A percentile compares a stretch with the other conserved stretches of the same genome.
Conservation (phyloP, 2,888 invertebrate genomes). For the Agrilus cyanescens region DNA sequence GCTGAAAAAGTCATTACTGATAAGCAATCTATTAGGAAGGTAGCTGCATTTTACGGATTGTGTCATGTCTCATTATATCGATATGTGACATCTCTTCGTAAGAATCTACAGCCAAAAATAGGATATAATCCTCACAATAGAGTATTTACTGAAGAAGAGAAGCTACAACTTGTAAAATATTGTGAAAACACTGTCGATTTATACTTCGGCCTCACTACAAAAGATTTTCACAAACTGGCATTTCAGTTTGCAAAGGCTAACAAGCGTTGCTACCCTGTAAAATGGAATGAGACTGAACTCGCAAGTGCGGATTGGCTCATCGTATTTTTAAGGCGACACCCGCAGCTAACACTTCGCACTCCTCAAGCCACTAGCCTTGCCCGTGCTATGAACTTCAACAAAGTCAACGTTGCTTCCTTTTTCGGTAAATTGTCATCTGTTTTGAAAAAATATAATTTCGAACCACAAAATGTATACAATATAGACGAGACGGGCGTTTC, state of each 20-base stretch:
- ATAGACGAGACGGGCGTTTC: slow-evolving; percentile 31
- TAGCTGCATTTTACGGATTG: slow-evolving; percentile 7
- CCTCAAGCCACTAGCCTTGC: slow-evolving; percentile 13
- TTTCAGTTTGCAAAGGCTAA: slow-evolving; percentile 7
- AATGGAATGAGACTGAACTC: slow-evolving; percentile 1
- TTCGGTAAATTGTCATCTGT: slow-evolving; percentile 7
- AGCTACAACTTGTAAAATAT: slow-evolving; percentile 8
- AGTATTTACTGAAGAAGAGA: slow-evolving; percentile 2
- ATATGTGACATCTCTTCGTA: neutral
- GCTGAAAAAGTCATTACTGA: slow-evolving; percentile 5
- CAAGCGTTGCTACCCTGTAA: neutral
- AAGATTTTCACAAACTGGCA: slow-evolving; percentile 10
- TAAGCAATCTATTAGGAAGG: slow-evolving; percentile 4
- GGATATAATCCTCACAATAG: slow-evolving; percentile 4
- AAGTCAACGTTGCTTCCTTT: slow-evolving; percentile 11
- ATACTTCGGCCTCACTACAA: slow-evolving; percentile 10
- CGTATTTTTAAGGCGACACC: slow-evolving; percentile 8
- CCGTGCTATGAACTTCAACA: slow-evolving; percentile 15
- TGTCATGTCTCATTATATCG: slow-evolving; percentile 7
- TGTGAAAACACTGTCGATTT: slow-evolving; percentile 5
- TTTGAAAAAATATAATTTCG: slow-evolving; percentile 17
- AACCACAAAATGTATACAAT: slow-evolving; percentile 27
- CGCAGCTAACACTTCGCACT: slow-evolving; percentile 11
- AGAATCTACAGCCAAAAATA: neutral
- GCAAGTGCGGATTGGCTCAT: slow-evolving; percentile 9